phyloP scores from a whole-genome alignment of 1,140 invertebrate species.

The Trypoxylus dichotomus region DNA sequence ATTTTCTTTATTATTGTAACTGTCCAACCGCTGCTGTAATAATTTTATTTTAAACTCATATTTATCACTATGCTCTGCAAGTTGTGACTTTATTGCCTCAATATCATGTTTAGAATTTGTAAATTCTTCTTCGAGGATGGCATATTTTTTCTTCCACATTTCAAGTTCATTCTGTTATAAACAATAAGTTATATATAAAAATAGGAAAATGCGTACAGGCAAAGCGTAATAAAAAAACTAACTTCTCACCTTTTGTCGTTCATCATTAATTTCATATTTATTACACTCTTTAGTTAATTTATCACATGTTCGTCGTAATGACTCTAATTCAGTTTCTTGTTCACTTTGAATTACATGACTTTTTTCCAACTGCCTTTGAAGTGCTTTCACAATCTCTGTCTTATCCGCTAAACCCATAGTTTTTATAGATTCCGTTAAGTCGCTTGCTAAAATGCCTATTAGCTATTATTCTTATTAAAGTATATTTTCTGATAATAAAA shows the following conservation, averaged over 20 bases:
- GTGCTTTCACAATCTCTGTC: conserved; percentile 22
- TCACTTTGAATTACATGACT: not conserved
- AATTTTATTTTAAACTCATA: not conserved
- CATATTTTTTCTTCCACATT: conserved; percentile 12
- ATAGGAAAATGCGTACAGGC: not conserved
- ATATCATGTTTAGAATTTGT: not conserved
- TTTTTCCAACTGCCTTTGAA: conserved; percentile 28
- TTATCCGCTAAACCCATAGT: conserved; percentile 24
- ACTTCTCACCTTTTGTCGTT: not conserved
- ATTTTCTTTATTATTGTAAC: not conserved
- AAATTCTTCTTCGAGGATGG: not conserved
- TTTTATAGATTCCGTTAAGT: conserved; percentile 15
- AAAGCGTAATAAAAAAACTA: not conserved
- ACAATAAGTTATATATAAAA: not conserved
- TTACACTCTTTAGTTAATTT: not conserved
- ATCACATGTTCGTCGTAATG: not conserved
- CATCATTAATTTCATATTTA: not conserved
- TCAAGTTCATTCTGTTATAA: conserved; percentile 7
- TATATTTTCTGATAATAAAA: not conserved
- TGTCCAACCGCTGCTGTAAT: not conserved
- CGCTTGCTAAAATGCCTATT: not conserved
- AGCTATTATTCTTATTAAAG: not conserved
- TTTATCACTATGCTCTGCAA: not conserved
- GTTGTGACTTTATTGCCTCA: not conserved
- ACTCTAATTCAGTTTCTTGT: not conserved